Evolutionary conservation across 1,140 invertebrate species (phyloP).

Genomic region (Drosophila baimaii): DNA sequence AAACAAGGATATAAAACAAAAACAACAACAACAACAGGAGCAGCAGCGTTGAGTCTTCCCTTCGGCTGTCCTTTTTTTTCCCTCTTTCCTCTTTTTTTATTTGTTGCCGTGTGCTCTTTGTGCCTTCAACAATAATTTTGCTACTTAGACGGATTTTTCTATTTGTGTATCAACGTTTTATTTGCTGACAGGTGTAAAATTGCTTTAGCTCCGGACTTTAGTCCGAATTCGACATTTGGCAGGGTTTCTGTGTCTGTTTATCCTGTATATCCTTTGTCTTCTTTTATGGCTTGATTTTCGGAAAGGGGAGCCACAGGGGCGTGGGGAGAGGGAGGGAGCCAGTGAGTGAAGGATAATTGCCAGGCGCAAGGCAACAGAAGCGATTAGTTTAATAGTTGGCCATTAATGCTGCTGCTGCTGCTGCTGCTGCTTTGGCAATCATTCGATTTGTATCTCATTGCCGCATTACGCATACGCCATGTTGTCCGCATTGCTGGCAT

Average conservation of each 20-base stretch:
- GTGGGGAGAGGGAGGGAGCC: no score
- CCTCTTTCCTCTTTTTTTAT: conserved; percentile 13
- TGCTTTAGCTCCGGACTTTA: conserved; percentile 39
- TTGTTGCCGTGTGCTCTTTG: conserved; percentile 24
- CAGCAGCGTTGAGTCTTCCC: conserved; percentile 36
- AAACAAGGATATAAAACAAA: conserved; percentile 54
- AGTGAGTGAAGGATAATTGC: conserved; percentile 58
- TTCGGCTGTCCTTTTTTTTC: conserved; percentile 37
- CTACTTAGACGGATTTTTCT: conserved; percentile 78
- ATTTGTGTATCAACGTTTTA: conserved; percentile 81
- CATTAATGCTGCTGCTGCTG: conserved; percentile 70
- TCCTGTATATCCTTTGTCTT: conserved; percentile 33
- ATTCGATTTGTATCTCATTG: conserved; percentile 50
- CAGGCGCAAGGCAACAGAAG: conserved; percentile 52
- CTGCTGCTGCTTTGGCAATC: conserved; percentile 53
- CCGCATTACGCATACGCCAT: conserved; percentile 69
- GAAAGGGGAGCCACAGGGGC: neutral
- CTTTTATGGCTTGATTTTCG: conserved; percentile 47
- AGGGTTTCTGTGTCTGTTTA: conserved; percentile 6
- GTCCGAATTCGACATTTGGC: conserved; percentile 43
- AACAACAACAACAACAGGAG: conserved; percentile 35
- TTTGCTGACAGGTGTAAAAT: conserved; percentile 82
- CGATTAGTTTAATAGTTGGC: conserved; percentile 78
- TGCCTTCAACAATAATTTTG: conserved; percentile 76
- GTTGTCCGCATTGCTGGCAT: conserved; percentile 58